Evolutionary conservation across 2,888 invertebrate species (phyloP).

Genomic region (Machimus atricapillus): DNA sequence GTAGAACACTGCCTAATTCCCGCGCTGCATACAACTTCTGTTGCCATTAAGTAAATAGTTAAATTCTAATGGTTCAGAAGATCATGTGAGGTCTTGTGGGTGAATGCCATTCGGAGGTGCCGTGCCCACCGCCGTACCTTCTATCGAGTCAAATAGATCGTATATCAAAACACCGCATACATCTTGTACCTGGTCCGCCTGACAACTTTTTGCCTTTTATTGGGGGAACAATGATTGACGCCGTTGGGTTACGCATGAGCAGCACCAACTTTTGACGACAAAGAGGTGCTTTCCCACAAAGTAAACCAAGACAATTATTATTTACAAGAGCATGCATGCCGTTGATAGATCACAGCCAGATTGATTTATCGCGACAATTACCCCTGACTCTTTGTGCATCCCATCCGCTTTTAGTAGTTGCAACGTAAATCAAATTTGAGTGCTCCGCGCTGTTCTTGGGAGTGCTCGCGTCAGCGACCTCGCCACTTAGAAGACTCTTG

Average conservation of each 20-base stretch:
- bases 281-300: slow-evolving; percentile 1
- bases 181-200: not conserved
- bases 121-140: not conserved
- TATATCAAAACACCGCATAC: slow-evolving; percentile 20
- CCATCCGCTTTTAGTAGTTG: not conserved
- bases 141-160: not conserved
- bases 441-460: not conserved
- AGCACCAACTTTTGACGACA: not conserved
- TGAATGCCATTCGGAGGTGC: not conserved
- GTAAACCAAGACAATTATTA: slow-evolving; percentile 6
- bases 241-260: slow-evolving; percentile 4
- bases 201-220: not conserved
- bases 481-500: not conserved
- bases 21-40: not conserved
- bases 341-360: not conserved
- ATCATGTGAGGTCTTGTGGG: not conserved
- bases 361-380: slow-evolving; percentile 13
- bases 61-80: not conserved
- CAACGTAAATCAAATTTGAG: slow-evolving; percentile 7
- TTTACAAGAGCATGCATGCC: not conserved
- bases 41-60: not conserved
- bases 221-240: slow-evolving; percentile 4
- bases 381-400: not conserved
- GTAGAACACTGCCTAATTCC: not conserved
- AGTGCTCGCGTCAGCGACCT: not conserved